phyloP scores from a whole-genome alignment of 2,888 invertebrate species.

The Drosophila quinaria region DNA sequence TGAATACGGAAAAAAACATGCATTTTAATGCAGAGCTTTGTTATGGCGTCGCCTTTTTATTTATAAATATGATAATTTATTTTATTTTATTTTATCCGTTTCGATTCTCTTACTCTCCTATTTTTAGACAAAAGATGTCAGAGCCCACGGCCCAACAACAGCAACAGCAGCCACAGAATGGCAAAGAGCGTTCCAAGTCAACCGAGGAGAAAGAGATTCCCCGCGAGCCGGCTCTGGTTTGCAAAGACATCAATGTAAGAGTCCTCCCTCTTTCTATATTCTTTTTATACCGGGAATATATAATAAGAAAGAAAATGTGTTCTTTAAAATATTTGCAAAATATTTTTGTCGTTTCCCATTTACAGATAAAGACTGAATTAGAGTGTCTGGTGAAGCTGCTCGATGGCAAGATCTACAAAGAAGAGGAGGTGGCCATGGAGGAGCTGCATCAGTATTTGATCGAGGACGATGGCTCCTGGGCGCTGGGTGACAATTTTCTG shows the following conservation, averaged over 20 bases:
- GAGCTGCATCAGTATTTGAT: constrained; percentile 95
- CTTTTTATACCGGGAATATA: background rate
- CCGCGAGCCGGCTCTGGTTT: constrained; percentile 93
- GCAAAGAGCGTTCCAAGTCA: constrained; percentile 83
- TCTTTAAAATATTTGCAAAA: too few species aligned
- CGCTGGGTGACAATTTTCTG: constrained; percentile 94
- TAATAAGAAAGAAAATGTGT: too few species aligned
- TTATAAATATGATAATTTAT: constrained; percentile 68
- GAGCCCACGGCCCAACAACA: constrained; percentile 79
- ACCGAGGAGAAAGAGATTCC: constrained; percentile 90
- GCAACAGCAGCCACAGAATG: constrained; percentile 78
- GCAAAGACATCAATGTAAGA: constrained; percentile 90
- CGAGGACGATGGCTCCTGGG: constrained; percentile 96
- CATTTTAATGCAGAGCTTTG: constrained; percentile 26
- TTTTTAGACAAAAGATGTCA: constrained; percentile 82
- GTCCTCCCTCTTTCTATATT: background rate
- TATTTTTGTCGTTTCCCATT: background rate
- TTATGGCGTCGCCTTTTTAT: constrained; percentile 56
- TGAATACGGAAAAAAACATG: constrained; percentile 35
- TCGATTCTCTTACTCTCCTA: constrained; percentile 59
- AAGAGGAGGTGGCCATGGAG: constrained; percentile 91
- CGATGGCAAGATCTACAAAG: constrained; percentile 90
- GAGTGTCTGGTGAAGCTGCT: constrained; percentile 90
- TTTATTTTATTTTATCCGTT: constrained; percentile 53
- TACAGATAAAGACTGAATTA: constrained; percentile 90